These are phyloP conservation scores for Sogatella furcifera DNA, from an alignment of 1,140 invertebrate genomes.

Conservation along the genomic window DNA sequence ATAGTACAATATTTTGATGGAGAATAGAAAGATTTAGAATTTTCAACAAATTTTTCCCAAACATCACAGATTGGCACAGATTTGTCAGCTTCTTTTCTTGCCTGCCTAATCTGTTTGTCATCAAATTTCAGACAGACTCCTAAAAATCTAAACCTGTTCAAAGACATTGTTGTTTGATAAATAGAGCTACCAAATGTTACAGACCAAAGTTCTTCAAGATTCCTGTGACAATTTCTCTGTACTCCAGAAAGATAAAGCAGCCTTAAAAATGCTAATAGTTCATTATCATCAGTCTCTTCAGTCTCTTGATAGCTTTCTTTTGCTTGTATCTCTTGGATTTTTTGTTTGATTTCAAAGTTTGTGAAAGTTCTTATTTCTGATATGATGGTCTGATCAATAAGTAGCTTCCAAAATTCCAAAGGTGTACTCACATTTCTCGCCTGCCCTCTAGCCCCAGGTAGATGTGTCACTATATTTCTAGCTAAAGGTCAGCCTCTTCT, in stretches of 20 bases:
- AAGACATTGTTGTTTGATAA: slow-evolving; percentile 17
- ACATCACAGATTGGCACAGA: slow-evolving; percentile 20
- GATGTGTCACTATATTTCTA: slow-evolving; percentile 8
- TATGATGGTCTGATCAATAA: slow-evolving; percentile 8
- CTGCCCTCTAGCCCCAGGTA: slow-evolving; percentile 6
- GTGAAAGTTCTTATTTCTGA: slow-evolving; percentile 7
- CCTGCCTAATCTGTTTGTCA: slow-evolving; percentile 18
- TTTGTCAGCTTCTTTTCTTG: slow-evolving; percentile 17
- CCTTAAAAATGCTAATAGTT: slow-evolving; percentile 10
- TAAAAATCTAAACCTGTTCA: slow-evolving; percentile 21
- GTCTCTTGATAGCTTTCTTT: slow-evolving; percentile 8
- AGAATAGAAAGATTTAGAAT: slow-evolving; percentile 8
- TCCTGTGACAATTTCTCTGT: slow-evolving; percentile 13
- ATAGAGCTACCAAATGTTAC: slow-evolving; percentile 16
- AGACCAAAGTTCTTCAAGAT: slow-evolving; percentile 11
- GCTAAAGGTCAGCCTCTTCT: background rate
- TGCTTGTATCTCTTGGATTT: background rate
- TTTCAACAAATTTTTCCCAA: slow-evolving; percentile 15
- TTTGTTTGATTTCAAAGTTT: slow-evolving; percentile 10
- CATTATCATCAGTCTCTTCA: slow-evolving; percentile 4
- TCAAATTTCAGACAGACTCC: slow-evolving; percentile 18
- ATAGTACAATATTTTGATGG: slow-evolving; percentile 10
- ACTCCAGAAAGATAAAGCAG: slow-evolving; percentile 9
- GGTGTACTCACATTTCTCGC: slow-evolving; percentile 9
- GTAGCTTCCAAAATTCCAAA: slow-evolving; percentile 9